Evolutionary conservation across 2,797 vertebrate genomes (phyloP), one percentile per base, ranked within the genome.

Genomic region (Hipposideros larvatus): DNA sequence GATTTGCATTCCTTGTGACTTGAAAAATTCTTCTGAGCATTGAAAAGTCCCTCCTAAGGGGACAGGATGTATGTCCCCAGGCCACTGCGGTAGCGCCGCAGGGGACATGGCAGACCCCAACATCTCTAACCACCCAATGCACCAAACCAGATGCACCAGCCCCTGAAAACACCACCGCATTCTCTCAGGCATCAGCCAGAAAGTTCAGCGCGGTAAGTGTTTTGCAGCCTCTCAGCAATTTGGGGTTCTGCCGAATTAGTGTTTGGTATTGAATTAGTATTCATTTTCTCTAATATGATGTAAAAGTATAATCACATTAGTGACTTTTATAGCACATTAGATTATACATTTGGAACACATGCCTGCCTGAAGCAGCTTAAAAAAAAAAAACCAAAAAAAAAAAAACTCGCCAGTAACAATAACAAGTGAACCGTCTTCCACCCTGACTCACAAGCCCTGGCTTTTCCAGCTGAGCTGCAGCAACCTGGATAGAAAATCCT

Each of bases 191-290:
- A 68, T 77, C 57, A 28, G 75, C 71, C 28, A 0, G 75, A 92
- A 55, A 97, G 97, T 97, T 94, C 51, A 2, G 94, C 95, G 91
- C 15, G 55, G 97, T 97, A 96, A 97, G 95, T 90, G 34, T 97
- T 98, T 98, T 98, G 97, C 97, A 96, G 98, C 97, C 97, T 98
- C 98, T 98, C 98, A 98, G 98, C 98, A 98, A 95, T 98, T 98
- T 98, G 98, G 96, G 98, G 97, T 98, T 98, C 98, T 98, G 97
- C 98, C 93, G 87, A 98, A 98, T 99, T 98, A 98, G 98, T 94
- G 97, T 97, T 97, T 98, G 98, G 96, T 98, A 98, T 98, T 98
- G 98, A 98, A 98, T 99, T 98, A 98, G 98, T 98, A 98, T 98
- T 98, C 98, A 98, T 98, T 98, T 98, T 97, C 98, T 95, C 98